Conservation (phyloP, 2,113 vertebrate genomes). For the Calyptommatus sinebrachiatus region DNA sequence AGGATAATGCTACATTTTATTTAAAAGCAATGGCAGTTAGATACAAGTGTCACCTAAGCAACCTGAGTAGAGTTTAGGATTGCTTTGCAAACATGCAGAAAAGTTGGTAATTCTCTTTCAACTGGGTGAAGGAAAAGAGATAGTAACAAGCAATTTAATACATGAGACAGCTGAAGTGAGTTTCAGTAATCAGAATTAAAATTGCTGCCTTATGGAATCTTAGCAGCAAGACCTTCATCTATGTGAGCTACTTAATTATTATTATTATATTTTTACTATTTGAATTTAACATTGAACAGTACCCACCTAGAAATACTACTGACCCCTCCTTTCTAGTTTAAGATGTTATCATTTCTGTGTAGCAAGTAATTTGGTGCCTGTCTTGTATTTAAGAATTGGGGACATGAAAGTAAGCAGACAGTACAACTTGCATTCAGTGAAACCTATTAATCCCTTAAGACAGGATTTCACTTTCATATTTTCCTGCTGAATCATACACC, state of each 20-base stretch:
- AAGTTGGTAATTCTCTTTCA: background rate
- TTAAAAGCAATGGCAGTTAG: background rate
- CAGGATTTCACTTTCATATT: slow-evolving; percentile 1
- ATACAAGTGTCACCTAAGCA: background rate
- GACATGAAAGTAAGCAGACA: slow-evolving; percentile 60
- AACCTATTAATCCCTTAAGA: slow-evolving; percentile 65
- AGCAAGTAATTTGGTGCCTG: slow-evolving; percentile 69
- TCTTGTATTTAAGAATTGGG: slow-evolving; percentile 68
- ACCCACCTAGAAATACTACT: slow-evolving; percentile 45
- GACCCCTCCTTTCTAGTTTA: slow-evolving; percentile 54
- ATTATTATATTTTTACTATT: slow-evolving; percentile 48
- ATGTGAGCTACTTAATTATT: slow-evolving; percentile 61
- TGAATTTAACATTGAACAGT: slow-evolving; percentile 59
- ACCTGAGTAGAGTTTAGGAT: background rate
- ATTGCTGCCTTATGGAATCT: slow-evolving; percentile 61
- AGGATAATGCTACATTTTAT: background rate
- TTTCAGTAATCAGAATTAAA: slow-evolving; percentile 68
- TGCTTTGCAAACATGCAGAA: background rate
- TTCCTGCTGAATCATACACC: slow-evolving; percentile 32
- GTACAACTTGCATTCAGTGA: slow-evolving; percentile 50
- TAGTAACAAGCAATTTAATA: slow-evolving; percentile 45
- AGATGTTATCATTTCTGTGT: slow-evolving; percentile 65
- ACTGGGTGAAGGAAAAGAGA: slow-evolving; percentile 30
- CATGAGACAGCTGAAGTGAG: slow-evolving; percentile 62
- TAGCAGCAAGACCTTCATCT: slow-evolving; percentile 56